phyloP scores from a whole-genome alignment of 35 echinoderm and acorn worm genomes.

The Acanthaster planci region DNA sequence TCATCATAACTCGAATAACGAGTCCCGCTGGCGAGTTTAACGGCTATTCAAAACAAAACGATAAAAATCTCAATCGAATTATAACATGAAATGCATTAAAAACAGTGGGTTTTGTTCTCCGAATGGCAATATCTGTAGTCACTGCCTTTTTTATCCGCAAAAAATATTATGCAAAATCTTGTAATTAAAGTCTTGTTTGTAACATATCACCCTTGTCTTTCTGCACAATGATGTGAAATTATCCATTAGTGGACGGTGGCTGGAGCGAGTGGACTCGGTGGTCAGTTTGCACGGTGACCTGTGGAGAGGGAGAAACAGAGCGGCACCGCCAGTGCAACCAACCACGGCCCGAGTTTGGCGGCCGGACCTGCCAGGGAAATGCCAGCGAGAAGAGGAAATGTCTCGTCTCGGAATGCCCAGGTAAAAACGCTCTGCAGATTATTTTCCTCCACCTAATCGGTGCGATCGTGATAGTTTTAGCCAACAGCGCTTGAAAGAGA shows the following conservation, averaged over 20 bases:
- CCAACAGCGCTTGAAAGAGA: not conserved
- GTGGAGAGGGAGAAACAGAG: constrained; percentile 47
- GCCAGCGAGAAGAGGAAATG: constrained; percentile 19
- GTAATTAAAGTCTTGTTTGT: no score
- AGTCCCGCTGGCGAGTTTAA: no score
- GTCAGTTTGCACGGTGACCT: constrained; percentile 59
- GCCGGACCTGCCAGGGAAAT: constrained; percentile 56
- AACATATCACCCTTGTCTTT: no score
- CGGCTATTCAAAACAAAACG: no score
- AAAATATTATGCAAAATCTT: no score
- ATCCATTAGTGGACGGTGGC: constrained; percentile 54
- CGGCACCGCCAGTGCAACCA: constrained; percentile 39
- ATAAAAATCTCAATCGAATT: no score
- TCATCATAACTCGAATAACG: no score
- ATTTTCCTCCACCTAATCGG: not conserved
- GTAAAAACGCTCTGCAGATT: not conserved
- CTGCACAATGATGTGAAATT: no score
- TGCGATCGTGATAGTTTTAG: not conserved
- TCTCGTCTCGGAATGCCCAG: not conserved
- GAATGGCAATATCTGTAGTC: no score
- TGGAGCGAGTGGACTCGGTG: constrained; percentile 68
- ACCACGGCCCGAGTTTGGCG: constrained; percentile 46
- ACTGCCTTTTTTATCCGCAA: no score
- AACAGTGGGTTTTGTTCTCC: no score
- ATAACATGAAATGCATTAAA: no score